phyloP scores from a whole-genome alignment of 2,797 vertebrate species.

The Pelochelys cantorii region DNA sequence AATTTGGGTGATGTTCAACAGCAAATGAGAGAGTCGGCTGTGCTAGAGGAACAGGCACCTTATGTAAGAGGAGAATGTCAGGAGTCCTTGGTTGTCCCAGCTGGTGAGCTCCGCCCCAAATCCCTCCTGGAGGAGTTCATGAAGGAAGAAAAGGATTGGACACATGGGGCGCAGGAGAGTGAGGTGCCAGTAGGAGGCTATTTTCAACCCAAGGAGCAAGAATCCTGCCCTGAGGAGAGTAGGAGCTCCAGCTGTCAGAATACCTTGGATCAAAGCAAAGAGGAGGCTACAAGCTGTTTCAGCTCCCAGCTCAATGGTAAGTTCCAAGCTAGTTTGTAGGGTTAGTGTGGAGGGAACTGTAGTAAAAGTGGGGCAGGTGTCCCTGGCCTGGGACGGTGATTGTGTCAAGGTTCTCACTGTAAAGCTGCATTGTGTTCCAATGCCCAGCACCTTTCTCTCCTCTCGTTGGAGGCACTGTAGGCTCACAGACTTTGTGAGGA shows the following conservation, averaged over 20 bases:
- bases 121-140: conserved; percentile 46
- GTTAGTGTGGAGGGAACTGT: neutral
- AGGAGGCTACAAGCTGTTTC: conserved; percentile 47
- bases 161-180: conserved; percentile 54
- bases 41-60: conserved; percentile 85
- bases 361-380: neutral
- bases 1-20: conserved; percentile 61
- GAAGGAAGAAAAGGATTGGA: conserved; percentile 75
- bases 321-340: neutral
- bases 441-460: neutral
- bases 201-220: conserved; percentile 8
- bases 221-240: conserved; percentile 11
- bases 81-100: neutral
- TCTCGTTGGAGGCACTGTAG: neutral
- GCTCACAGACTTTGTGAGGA: neutral
- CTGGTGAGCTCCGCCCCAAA: conserved; percentile 36
- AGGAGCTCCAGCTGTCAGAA: conserved; percentile 52
- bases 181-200: conserved; percentile 39
- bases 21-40: conserved; percentile 74
- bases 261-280: conserved; percentile 76
- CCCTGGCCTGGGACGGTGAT: neutral
- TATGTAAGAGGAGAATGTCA: conserved; percentile 51
- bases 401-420: neutral
- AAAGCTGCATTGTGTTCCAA: neutral
- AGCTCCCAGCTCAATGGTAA: conserved; percentile 64